Base-by-base conservation (phyloP, 2,113 vertebrate genomes). In the Melozone crissalis region DNA sequence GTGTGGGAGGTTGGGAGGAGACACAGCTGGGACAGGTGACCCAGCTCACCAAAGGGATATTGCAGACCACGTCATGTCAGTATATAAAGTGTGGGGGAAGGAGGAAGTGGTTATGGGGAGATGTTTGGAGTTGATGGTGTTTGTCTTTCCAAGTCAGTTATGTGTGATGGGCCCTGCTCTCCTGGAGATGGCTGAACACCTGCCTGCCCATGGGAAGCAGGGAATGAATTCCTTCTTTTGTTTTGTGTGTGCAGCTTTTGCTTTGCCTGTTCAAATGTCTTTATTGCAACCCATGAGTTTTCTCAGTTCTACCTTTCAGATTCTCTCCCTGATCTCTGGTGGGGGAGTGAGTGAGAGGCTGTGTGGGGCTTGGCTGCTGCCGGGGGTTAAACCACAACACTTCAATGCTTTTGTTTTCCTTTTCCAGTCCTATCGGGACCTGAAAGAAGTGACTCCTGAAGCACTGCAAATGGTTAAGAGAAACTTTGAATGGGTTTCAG, bases 401-500 rank as follows among this genome's bases (percentile, higher is more conserved):
- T 49, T 84, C 18, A 77, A 22, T 63, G 28, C 22, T 15, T 41
- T 49, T 44, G 31, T 61, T 35, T 66, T 59, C 10, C 28, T 74
- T 35, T 93, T 94, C 71, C 71, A 99, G 99, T 99, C 99, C 37
- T 99, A 99, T 78, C 96, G 99, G 35, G 99, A 99, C 93, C 98
- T 99, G n/a, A 99, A 99, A 93, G 99, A 99, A 97, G 98, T 99
- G 43, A 99, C 99, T n/a, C 99, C 99, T 22, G 99, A 99, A 96
- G 99, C 99, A 16, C 98, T 99, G 97, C 99, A 99, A 43, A 98
- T 99, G 98, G 99, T 99, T 81, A 99, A 99, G 98, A 99, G 98
- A 84, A 99, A 99, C 98, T 99, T 99, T 55, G 99, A 99, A 94
- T 99, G 99, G 99, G 99, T 99, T 79, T 98, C 99, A 95, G 99